Percentiles rank a stretch among this genome's conserved stretches.
Conservation (phyloP, 2,113 vertebrate species). For the Pteropus alecto region DNA sequence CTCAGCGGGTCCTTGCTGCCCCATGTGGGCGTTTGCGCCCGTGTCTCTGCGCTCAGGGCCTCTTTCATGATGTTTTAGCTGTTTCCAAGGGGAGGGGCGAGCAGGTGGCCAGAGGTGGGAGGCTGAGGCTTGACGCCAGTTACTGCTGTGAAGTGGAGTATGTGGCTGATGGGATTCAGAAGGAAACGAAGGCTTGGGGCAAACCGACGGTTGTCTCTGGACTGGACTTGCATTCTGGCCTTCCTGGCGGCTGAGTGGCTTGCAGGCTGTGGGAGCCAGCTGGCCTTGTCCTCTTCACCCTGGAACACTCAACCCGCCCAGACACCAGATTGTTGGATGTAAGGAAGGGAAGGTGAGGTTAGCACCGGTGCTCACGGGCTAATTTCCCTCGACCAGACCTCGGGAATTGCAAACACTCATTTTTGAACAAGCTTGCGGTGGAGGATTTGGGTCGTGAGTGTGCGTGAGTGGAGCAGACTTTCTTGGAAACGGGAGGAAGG, state of each 20-base stretch:
- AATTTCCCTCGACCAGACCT: conserved; percentile 26
- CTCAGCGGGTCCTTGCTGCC: not conserved
- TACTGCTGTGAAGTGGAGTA: not conserved
- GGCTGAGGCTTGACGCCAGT: not conserved
- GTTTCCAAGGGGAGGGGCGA: conserved; percentile 45
- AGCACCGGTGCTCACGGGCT: not conserved
- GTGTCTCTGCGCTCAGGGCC: not conserved
- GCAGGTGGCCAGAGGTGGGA: conserved; percentile 6
- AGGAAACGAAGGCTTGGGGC: not conserved
- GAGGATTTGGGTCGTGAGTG: conserved; percentile 37
- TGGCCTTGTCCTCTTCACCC: not conserved
- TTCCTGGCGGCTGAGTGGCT: not conserved
- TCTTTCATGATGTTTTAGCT: not conserved
- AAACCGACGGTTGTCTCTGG: not conserved
- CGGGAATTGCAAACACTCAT: conserved; percentile 17
- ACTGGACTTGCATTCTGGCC: not conserved
- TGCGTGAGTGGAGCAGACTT: conserved; percentile 46
- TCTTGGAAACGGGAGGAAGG: conserved; percentile 68
- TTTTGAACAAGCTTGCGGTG: conserved; percentile 53
- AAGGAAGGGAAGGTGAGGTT: not conserved
- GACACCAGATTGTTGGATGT: not conserved
- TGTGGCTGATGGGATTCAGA: not conserved
- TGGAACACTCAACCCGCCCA: not conserved
- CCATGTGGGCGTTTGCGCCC: not conserved
- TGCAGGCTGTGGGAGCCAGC: not conserved